Conservation (phyloP, 2,888 invertebrate genomes). For the Sinotaia quadrata region DNA sequence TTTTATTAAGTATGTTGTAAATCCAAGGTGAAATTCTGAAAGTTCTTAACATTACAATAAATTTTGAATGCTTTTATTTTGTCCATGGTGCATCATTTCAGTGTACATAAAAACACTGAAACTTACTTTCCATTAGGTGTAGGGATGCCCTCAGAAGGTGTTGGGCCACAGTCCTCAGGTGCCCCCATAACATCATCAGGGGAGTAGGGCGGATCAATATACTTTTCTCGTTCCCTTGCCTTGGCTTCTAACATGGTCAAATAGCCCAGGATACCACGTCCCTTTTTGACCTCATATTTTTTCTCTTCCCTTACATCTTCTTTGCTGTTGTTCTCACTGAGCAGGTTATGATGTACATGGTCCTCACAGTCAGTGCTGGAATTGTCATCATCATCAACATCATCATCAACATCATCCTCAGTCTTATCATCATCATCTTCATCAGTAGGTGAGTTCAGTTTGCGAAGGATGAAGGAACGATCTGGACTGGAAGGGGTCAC, state of each 20-base stretch:
- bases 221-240: constrained; percentile 47
- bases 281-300: constrained; percentile 34
- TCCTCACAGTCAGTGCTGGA: constrained; percentile 37
- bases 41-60: too few species aligned
- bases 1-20: too few species aligned
- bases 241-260: constrained; percentile 67
- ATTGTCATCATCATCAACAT: constrained; percentile 44
- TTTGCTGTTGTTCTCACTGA: constrained; percentile 11
- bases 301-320: constrained; percentile 30
- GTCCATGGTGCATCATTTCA: too few species aligned
- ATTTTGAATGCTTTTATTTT: too few species aligned
- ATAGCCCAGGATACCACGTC: constrained; percentile 67
- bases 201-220: constrained; percentile 25
- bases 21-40: too few species aligned
- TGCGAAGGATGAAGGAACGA: constrained; percentile 36
- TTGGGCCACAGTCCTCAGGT: constrained; percentile 39
- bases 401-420: constrained; percentile 36
- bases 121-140: constrained; percentile 25
- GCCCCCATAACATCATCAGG: constrained; percentile 39
- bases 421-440: constrained; percentile 53
- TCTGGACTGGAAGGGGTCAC: constrained; percentile 40
- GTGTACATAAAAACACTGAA: too few species aligned
- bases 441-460: constrained; percentile 45
- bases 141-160: constrained; percentile 31
- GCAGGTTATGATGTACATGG: constrained; percentile 10